Conservation (phyloP, 2,888 invertebrate genomes). For the Beris chalybata region DNA sequence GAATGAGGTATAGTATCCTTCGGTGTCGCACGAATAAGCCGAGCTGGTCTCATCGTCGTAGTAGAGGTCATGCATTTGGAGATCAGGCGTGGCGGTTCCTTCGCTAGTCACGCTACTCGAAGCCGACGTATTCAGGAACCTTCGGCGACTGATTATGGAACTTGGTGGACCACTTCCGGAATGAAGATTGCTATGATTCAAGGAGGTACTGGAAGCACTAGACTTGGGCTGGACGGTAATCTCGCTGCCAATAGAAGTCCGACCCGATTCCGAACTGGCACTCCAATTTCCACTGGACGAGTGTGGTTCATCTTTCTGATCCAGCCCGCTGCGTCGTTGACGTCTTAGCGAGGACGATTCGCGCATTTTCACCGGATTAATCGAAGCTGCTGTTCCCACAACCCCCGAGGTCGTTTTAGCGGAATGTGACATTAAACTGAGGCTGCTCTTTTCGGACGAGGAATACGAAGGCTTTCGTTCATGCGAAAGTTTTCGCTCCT, state of each 20-base stretch:
- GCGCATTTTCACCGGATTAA: constrained; percentile 70
- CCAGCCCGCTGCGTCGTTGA: constrained; percentile 62
- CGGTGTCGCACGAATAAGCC: constrained; percentile 93
- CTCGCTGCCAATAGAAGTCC: constrained; percentile 83
- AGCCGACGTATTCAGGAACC: constrained; percentile 73
- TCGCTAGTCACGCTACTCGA: constrained; percentile 84
- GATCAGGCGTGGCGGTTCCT: constrained; percentile 81
- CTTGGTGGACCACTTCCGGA: constrained; percentile 64
- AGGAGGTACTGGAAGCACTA: constrained; percentile 70
- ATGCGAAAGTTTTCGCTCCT: constrained; percentile 68
- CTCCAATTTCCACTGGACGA: constrained; percentile 95
- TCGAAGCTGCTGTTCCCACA: constrained; percentile 39
- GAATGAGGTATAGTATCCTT: constrained; percentile 97
- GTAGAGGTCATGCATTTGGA: constrained; percentile 69
- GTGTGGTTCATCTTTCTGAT: constrained; percentile 77
- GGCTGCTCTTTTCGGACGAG: constrained; percentile 70
- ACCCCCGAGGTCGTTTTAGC: constrained; percentile 50
- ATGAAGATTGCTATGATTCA: constrained; percentile 61
- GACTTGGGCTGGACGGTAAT: constrained; percentile 72
- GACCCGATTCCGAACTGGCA: constrained; percentile 85
- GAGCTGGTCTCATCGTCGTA: constrained; percentile 88
- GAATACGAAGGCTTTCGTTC: constrained; percentile 80
- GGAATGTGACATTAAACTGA: constrained; percentile 61
- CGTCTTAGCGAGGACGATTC: constrained; percentile 73
- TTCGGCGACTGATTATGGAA: constrained; percentile 68